These are phyloP conservation scores for Drosophila asahinai DNA, from an alignment of 1,140 invertebrate genomes.

Conservation along the genomic window DNA sequence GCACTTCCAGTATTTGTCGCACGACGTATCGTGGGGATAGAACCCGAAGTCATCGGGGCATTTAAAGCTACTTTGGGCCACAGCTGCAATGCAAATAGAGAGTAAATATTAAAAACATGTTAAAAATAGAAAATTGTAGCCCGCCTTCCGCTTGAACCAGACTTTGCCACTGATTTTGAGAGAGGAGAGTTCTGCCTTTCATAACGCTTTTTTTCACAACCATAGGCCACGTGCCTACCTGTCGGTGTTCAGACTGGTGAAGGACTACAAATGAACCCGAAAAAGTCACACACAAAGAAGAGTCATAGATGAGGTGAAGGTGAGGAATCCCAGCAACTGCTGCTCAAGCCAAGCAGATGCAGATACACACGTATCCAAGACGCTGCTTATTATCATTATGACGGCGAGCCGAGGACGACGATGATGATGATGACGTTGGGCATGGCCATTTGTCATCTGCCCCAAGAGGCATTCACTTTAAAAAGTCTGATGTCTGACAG, in stretches of 20 bases:
- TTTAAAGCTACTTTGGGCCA: slow-evolving; percentile 93
- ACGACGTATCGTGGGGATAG: slow-evolving; percentile 94
- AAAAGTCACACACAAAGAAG: not conserved
- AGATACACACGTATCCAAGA: slow-evolving; percentile 29
- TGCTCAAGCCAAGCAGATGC: slow-evolving; percentile 19
- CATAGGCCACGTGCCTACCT: slow-evolving; percentile 12
- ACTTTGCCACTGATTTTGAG: not conserved
- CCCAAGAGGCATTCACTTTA: slow-evolving; percentile 77
- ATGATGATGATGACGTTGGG: slow-evolving; percentile 48
- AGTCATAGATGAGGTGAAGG: not conserved
- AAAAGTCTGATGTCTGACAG: slow-evolving; percentile 66
- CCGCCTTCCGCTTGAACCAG: not conserved
- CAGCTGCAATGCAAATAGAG: slow-evolving; percentile 86
- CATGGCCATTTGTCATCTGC: slow-evolving; percentile 71
- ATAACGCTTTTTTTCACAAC: not conserved
- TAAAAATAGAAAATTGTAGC: slow-evolving; percentile 1
- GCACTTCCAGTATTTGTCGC: slow-evolving; percentile 98
- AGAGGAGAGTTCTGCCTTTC: no score
- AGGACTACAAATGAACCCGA: slow-evolving; percentile 8
- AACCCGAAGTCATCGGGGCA: slow-evolving; percentile 98
- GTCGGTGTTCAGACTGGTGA: not conserved
- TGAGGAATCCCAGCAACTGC: slow-evolving; percentile 10
- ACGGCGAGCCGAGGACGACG: slow-evolving; percentile 21
- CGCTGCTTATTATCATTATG: slow-evolving; percentile 41
- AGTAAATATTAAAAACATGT: slow-evolving; percentile 7